Evolutionary conservation across 1,140 invertebrate species (phyloP).

Genomic region (Drosophila nannoptera): DNA sequence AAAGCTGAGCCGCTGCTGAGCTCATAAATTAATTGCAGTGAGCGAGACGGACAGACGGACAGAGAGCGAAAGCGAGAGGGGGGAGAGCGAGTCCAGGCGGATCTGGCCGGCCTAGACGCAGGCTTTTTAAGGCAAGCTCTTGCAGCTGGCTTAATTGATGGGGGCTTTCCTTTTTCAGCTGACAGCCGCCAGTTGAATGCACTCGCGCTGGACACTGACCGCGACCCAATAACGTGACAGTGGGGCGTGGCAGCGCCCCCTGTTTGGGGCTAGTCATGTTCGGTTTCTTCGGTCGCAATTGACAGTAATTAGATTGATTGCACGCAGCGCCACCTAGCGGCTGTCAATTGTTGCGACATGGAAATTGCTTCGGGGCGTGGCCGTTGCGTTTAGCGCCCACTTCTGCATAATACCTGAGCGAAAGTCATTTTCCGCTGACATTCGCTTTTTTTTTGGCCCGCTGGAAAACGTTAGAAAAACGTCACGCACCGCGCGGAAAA

Average conservation of each 20-base stretch:
- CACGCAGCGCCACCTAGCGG: slow-evolving; percentile 39
- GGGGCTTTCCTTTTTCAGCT: slow-evolving; percentile 74
- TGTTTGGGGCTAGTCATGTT: too few relatives aligned
- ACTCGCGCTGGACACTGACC: slow-evolving; percentile 1
- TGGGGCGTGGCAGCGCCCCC: slow-evolving; percentile 24
- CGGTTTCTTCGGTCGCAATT: slow-evolving; percentile 40
- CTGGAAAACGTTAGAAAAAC: slow-evolving; percentile 34
- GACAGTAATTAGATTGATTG: slow-evolving; percentile 76
- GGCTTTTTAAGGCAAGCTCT: slow-evolving; percentile 12
- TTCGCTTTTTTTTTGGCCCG: slow-evolving; percentile 18
- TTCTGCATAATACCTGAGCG: slow-evolving; percentile 58
- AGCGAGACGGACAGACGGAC: slow-evolving; percentile 7
- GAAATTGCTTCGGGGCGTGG: slow-evolving; percentile 48
- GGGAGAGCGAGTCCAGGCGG: background rate
- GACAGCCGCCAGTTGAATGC: slow-evolving; percentile 42
- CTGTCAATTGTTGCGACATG: slow-evolving; percentile 22
- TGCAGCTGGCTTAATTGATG: slow-evolving; percentile 62
- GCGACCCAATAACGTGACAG: slow-evolving; percentile 44
- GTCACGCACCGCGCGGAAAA: too few relatives aligned
- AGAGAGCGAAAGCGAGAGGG: background rate
- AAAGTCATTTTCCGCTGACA: slow-evolving; percentile 63
- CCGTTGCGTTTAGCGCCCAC: slow-evolving; percentile 24
- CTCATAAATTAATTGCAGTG: slow-evolving; percentile 73
- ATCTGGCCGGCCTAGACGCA: slow-evolving; percentile 6
- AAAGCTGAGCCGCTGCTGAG: slow-evolving; percentile 67